Evolutionary conservation across 2,113 vertebrate species (phyloP), one percentile per base, ranked within the genome.

Genomic region (Xyrauchen texanus): DNA sequence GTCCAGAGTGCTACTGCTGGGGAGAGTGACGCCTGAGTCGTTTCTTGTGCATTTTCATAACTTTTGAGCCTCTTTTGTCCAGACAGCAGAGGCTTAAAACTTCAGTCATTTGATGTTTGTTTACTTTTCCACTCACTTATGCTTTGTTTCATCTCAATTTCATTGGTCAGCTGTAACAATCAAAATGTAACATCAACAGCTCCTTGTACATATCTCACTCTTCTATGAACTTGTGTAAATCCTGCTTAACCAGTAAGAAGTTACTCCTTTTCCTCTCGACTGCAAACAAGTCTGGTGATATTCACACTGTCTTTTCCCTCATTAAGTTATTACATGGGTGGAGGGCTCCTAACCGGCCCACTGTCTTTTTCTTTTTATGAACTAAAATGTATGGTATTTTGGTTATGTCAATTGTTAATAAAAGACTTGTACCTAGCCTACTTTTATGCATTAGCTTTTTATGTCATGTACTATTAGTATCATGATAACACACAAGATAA

Each of bases 1-100:
- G 95, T 96, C 79, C 96, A 98, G 92, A 97, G 95, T 88, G 93
- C 96, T 88, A 93, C 95, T 76, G 91, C 94, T n/a, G 97, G 95
- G 10, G 97, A 99, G 90, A 99, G 97, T 55, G 98, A 99, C 88
- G 97, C 98, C 86, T 99, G 90, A 96, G 88, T 61, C 53, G 10
- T 47, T 34, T 45, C 67, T 64, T 11, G 46, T 52, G 57, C 55
- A 72, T 60, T 16, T 60, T 34, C 21, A 34, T 34, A 34, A 34
- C 21, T 34, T 34, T 34, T 1, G 47, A 68, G 44, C 71, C 16
- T 57, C 46, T 44, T 34, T 34, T 2, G 60, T 61, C 70, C 55
- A 72, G 44, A 72, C 70, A 21, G 44, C n/a, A 8, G 15, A 13
- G 71, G 60, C 45, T 4, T 34, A 34, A 34, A 34, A 34, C 21